Percentiles rank a stretch among this genome's conserved stretches.
These are phyloP conservation scores for Colletes collaris DNA, from an alignment of 2,888 invertebrate species.

Conservation along the genomic window DNA sequence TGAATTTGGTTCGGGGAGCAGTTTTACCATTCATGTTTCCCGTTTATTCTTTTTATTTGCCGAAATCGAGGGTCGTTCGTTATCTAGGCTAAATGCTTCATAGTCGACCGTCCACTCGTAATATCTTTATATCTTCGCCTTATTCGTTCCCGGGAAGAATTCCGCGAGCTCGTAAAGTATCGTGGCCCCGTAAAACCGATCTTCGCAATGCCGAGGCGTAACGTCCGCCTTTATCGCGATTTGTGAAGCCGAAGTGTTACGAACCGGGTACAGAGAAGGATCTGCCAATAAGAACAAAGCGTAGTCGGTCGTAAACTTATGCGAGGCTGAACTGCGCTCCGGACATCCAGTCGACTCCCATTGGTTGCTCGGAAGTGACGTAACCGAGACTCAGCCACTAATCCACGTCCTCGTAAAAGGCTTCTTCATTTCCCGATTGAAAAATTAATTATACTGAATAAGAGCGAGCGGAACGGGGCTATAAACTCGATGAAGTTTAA, in stretches of 20 bases:
- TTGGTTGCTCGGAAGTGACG: conserved; percentile 63
- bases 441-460: conserved; percentile 71
- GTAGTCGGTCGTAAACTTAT: conserved; percentile 76
- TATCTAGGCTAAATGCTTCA: background rate
- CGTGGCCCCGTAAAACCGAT: conserved; percentile 65
- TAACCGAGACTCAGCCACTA: conserved; percentile 62
- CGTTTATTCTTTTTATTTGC: no score
- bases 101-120: conserved; percentile 30
- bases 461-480: conserved; percentile 62
- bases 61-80: no score
- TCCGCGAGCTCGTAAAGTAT: conserved; percentile 62
- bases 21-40: no score
- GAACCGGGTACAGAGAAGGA: conserved; percentile 66
- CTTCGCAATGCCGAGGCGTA: conserved; percentile 62
- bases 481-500: conserved; percentile 70
- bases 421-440: conserved; percentile 70
- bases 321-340: conserved; percentile 64
- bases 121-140: conserved; percentile 63
- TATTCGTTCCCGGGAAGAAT: conserved; percentile 38
- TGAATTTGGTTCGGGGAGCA: no score
- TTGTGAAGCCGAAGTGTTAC: conserved; percentile 68
- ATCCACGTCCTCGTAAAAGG: conserved; percentile 68
- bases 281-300: conserved; percentile 75
- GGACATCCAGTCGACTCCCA: conserved; percentile 52
- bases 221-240: conserved; percentile 70